Evolutionary conservation across 2,888 invertebrate species (phyloP).

Genomic region (Melinopterus prodromus): DNA sequence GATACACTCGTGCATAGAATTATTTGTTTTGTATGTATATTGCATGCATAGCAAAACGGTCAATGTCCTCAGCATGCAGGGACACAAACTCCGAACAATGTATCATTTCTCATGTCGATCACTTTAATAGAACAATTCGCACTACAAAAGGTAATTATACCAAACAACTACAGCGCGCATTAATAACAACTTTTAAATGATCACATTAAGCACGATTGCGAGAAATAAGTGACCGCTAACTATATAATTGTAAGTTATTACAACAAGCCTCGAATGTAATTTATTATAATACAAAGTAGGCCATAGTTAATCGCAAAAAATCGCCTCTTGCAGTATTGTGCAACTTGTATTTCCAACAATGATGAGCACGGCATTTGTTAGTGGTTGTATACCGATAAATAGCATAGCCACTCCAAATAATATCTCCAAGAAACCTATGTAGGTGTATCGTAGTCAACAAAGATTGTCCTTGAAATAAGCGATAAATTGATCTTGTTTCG

Average conservation of each 20-base stretch:
- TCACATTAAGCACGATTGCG: too few relatives aligned
- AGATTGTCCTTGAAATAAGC: constrained; percentile 27
- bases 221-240: too few relatives aligned
- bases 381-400: too few relatives aligned
- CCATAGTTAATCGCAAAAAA: neutral
- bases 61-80: neutral
- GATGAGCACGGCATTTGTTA: too few relatives aligned
- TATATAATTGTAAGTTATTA: neutral
- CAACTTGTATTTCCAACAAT: neutral
- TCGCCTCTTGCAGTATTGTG: neutral
- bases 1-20: neutral
- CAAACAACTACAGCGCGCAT: too few relatives aligned
- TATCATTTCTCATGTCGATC: neutral
- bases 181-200: too few relatives aligned
- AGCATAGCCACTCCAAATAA: too few relatives aligned
- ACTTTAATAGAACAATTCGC: neutral
- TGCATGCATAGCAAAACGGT: constrained; percentile 4
- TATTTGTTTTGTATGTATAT: neutral
- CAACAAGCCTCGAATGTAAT: neutral
- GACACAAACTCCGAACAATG: neutral
- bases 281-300: neutral
- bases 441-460: too few relatives aligned
- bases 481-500: constrained; percentile 24
- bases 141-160: neutral
- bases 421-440: too few relatives aligned